phyloP scores from a whole-genome alignment of 2,888 invertebrate genomes.

The Pterostichus madidus region DNA sequence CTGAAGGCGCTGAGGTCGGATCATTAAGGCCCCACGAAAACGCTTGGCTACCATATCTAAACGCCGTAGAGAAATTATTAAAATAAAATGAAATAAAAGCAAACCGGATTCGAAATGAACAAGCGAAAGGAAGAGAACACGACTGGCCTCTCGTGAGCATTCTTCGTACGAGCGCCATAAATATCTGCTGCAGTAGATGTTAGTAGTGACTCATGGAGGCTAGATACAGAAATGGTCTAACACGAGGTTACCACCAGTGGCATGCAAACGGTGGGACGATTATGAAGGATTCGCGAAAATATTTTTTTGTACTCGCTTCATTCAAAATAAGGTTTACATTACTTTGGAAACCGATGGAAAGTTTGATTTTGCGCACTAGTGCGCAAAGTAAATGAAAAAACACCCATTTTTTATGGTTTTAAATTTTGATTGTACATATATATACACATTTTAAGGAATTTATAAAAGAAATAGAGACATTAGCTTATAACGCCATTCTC shows the following conservation, averaged over 20 bases:
- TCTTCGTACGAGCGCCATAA: constrained; percentile 18
- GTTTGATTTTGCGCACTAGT: no score
- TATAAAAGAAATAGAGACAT: no score
- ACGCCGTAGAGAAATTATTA: constrained; percentile 50
- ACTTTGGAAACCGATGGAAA: no score
- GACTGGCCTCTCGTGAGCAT: constrained; percentile 16
- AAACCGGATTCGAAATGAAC: constrained; percentile 56
- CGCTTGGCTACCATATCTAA: constrained; percentile 37
- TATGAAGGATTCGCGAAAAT: no score
- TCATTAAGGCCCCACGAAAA: constrained; percentile 25
- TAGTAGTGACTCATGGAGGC: constrained; percentile 13
- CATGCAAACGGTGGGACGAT: neutral
- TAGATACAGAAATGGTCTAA: constrained; percentile 26
- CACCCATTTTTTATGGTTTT: no score
- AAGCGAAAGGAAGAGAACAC: constrained; percentile 42
- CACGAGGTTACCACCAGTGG: neutral
- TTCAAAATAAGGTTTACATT: no score
- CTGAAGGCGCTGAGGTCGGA: constrained; percentile 2
- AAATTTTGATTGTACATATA: no score
- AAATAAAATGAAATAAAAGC: constrained; percentile 58
- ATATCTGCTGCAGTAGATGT: constrained; percentile 22
- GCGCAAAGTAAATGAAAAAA: no score
- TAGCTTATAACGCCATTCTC: no score
- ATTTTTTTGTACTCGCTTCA: no score
- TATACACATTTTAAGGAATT: no score